Conservation (phyloP, 1,140 invertebrate species). For the Yoshiicerus persimilis region DNA sequence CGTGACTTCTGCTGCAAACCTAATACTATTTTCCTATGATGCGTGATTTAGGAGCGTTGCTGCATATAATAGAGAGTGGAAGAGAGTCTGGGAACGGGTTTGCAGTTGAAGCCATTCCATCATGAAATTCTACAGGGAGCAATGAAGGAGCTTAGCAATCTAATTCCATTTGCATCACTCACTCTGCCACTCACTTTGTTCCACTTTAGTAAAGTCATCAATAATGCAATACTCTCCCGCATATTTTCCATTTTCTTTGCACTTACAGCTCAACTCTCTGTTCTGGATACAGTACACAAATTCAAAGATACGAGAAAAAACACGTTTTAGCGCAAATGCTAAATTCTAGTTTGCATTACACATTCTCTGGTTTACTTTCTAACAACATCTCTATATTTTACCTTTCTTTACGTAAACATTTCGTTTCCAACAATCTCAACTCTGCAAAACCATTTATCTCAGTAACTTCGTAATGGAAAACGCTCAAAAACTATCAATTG, state of each 20-base stretch:
- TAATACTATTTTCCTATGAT: no score
- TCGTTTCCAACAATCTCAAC: neutral
- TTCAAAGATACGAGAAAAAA: neutral
- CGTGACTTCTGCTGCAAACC: neutral
- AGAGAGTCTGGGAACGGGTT: neutral
- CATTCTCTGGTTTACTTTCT: neutral
- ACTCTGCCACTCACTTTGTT: constrained; percentile 24
- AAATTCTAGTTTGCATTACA: neutral
- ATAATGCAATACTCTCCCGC: neutral
- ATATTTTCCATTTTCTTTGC: neutral
- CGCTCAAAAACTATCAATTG: no score
- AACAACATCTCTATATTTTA: neutral
- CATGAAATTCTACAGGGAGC: neutral
- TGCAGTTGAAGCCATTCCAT: neutral
- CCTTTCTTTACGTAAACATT: neutral
- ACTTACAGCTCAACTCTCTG: neutral
- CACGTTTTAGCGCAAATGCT: neutral
- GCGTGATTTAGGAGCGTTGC: neutral
- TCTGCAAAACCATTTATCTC: neutral
- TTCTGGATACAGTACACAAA: neutral
- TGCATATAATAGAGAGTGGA: neutral
- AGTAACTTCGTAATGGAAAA: neutral
- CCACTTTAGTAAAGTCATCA: neutral
- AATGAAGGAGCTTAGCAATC: constrained; percentile 3
- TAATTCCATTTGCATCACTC: constrained; percentile 21